Conservation (phyloP, 2,797 vertebrate genomes). For the Pangasius larnaudii region DNA sequence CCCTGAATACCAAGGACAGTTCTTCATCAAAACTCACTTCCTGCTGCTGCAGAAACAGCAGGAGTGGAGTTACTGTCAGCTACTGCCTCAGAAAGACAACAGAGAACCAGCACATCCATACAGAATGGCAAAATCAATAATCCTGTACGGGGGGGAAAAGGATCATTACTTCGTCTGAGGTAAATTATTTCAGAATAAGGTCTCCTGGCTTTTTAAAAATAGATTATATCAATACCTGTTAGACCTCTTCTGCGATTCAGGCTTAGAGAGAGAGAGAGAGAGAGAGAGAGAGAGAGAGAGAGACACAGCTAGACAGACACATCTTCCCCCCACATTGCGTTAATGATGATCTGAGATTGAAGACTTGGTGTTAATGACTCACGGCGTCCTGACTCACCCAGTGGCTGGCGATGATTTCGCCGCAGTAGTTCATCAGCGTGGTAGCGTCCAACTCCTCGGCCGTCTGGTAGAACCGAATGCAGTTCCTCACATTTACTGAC, state of each 20-base stretch:
- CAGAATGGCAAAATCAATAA: not conserved
- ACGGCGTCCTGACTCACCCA: conserved; percentile 83
- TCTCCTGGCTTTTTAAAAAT: not conserved
- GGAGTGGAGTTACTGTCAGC: not conserved
- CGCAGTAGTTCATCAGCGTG: conserved; percentile 96
- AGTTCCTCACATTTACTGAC: conserved; percentile 96
- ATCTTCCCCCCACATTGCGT: not conserved
- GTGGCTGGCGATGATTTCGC: conserved; percentile 97
- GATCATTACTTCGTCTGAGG: not conserved
- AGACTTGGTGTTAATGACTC: conserved; percentile 16
- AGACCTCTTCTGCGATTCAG: not conserved
- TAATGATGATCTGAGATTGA: not conserved
- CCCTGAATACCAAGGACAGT: conserved; percentile 8
- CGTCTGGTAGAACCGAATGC: conserved; percentile 98
- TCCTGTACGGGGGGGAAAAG: not conserved
- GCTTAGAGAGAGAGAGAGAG: not conserved
- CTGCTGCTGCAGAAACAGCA: not conserved
- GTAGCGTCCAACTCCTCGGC: conserved; percentile 92
- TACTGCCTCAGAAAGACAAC: not conserved
- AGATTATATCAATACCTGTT: not conserved
- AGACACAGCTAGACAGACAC: not conserved
- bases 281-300: too few relatives aligned
- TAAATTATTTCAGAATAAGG: not conserved
- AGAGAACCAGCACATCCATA: not conserved
- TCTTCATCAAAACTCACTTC: conserved; percentile 5